phyloP scores from a whole-genome alignment of 2,888 invertebrate species.

The Onthophagus sagittarius region DNA sequence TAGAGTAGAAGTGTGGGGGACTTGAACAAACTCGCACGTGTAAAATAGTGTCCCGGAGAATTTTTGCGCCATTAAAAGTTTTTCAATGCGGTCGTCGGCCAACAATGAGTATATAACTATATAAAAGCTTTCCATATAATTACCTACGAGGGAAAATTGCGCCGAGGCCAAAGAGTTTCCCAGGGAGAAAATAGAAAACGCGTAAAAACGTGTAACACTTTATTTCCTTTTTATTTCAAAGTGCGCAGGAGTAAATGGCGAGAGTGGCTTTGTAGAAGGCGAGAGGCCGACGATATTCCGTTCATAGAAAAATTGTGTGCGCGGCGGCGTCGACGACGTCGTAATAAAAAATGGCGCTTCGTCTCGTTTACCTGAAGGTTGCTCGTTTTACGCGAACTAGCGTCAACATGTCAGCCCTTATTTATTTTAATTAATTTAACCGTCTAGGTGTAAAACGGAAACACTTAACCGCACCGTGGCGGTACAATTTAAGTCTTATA shows the following conservation, averaged over 20 bases:
- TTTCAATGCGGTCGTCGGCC: neutral
- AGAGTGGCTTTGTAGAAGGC: neutral
- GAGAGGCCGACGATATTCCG: neutral
- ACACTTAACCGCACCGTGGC: conserved; percentile 22
- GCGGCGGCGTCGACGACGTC: neutral
- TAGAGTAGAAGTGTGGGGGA: neutral
- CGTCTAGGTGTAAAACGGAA: conserved; percentile 6
- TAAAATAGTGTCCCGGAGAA: neutral
- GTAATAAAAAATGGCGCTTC: neutral
- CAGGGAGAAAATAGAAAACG: neutral
- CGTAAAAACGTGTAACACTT: neutral
- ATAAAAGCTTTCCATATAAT: neutral
- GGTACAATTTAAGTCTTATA: conserved; percentile 39
- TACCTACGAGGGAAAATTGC: neutral
- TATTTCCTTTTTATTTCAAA: neutral
- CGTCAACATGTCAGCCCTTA: neutral
- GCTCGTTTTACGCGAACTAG: neutral
- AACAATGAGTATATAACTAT: neutral
- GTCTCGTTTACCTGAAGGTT: neutral
- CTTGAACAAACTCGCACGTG: neutral
- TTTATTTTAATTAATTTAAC: conserved; percentile 13
- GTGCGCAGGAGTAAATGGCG: neutral
- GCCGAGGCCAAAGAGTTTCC: neutral
- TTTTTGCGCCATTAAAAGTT: neutral
- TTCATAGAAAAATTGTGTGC: neutral